Base-by-base conservation (phyloP, 2,888 invertebrate genomes). In the Taenaris catops region DNA sequence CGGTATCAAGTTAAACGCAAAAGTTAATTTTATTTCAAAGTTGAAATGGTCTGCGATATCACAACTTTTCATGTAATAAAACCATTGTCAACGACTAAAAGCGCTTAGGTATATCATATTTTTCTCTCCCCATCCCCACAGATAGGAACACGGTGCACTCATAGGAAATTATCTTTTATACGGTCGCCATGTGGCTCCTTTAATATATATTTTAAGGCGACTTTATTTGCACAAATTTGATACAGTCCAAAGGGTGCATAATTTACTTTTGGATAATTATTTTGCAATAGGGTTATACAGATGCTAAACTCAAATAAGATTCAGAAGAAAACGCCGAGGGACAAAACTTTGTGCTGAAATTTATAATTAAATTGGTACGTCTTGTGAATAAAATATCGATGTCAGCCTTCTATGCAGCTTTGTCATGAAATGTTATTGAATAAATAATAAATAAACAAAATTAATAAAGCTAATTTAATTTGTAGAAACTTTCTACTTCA, bases 211-310 rank as follows among this genome's bases (percentile, higher is more conserved):
- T 73, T 71, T 69, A 73, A 73, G 61, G 55, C 55, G 58, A 59
- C 63, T 70, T 64, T 79, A 80, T 80, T 79, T 74, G 69, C 61
- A 53, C 56, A 80, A 81, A 81, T 81, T 78, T 66, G 66, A 73
- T 78, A 73, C 75, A 76, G 68, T 74, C 74, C 64, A 79, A 75
- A 75, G 84, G 84, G 84, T 86, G 84, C 84, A 86, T 86, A 84
- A 84, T 70, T 83, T 80, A 71, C 72, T 75, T 75, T 67, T 48
- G 49, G 66, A 65, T 80, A 83, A 84, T 86, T 84, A 86, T 83
- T 73, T 79, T 69, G 71, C 73, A 70, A 81, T 84, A 73, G 80
- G 71, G 70, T 63, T 63, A 63, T 74, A 68, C 84, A 86, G 83
- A 76, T 84, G 84, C 65, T 62, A 64, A 60, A 55, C 59, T 63